Evolutionary conservation across 2,797 vertebrate species (phyloP).

Genomic region (Fundulus diaphanus): DNA sequence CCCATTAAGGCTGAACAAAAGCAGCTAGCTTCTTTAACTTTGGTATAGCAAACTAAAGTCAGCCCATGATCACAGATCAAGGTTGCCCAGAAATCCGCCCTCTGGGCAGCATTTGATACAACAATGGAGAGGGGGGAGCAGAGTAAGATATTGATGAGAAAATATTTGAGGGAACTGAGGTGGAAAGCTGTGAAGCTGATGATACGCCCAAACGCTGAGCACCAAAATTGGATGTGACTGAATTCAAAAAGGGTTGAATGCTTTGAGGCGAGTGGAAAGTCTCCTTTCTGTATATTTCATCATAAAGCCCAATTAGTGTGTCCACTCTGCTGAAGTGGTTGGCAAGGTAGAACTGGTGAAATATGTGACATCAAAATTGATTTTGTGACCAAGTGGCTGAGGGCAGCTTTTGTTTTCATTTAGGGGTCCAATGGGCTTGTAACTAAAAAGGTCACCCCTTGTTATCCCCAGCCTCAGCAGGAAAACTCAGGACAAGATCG

Average conservation of each 20-base stretch:
- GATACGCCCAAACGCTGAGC: conserved; percentile 15
- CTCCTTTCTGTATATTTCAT: conserved; percentile 45
- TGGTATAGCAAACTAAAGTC: conserved; percentile 45
- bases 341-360: conserved; percentile 22
- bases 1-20: conserved; percentile 42
- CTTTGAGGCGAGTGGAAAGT: conserved; percentile 5
- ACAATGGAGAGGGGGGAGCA: conserved; percentile 23
- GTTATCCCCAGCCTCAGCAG: conserved; percentile 30
- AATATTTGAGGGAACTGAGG: conserved; percentile 30
- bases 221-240: conserved; percentile 38
- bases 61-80: conserved; percentile 53
- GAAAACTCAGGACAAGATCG: conserved; percentile 16
- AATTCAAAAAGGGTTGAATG: conserved; percentile 27
- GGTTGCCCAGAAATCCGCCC: conserved; percentile 44
- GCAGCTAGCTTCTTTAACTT: conserved; percentile 34
- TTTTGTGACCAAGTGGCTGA: conserved; percentile 36
- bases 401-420: conserved; percentile 53
- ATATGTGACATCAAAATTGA: conserved; percentile 33
- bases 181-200: conserved; percentile 23
- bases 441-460: conserved; percentile 50
- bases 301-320: conserved; percentile 45
- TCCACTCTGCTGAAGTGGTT: conserved; percentile 24
- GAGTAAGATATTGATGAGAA: conserved; percentile 36
- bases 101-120: conserved; percentile 40
- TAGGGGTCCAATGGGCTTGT: conserved; percentile 44